Evolutionary conservation across 2,888 invertebrate genomes (phyloP), one percentile per base, ranked within the genome.

Genomic region (Eupithecia inturbata): DNA sequence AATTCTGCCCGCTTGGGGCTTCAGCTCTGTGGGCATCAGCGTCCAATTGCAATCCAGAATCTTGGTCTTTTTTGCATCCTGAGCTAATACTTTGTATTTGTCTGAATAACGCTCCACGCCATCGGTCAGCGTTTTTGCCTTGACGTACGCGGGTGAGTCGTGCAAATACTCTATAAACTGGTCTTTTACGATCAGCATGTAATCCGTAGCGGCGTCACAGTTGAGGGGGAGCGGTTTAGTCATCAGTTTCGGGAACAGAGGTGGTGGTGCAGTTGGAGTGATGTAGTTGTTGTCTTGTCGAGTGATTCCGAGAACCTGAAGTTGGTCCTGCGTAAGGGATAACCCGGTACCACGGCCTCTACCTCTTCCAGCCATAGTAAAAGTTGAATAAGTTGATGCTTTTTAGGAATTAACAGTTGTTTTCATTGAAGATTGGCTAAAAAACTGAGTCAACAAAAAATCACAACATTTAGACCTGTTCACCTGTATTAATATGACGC

Each of bases 111-210:
- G 89, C 84, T 95, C 95, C 6, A 95, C 90, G 71, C 95, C 95
- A 78, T 91, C 92, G 73, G 93, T 95, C 70, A 88, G 86, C 45
- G 90, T 89, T 76, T 95, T 93, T 70, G 93, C 86, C 84, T 95
- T 95, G 14, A 96, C 95, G 82, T 95, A 95, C 10, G 95, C 95
- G 0, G 96, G 95, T 0, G 97, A 97, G 73, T 97, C 96, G 71
- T 96, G 95, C 91, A 97, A 95, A 81, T 95, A 96, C 79, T 96
- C 97, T 14, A 96, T 95, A 81, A 96, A 97, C 81, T 97, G 96
- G 82, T 96, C 96, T 83, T 96, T 96, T 77, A 97, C 95, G 63
- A 96, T 95, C 16, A 97, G 89, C 88, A 97, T 95, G 83, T 97
- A 97, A 80, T 96, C 96, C 31, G 96, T 95, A 45, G 96, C 95